Evolutionary conservation across 2,113 vertebrate genomes (phyloP).

Genomic region (Cynoglossus semilaevis): DNA sequence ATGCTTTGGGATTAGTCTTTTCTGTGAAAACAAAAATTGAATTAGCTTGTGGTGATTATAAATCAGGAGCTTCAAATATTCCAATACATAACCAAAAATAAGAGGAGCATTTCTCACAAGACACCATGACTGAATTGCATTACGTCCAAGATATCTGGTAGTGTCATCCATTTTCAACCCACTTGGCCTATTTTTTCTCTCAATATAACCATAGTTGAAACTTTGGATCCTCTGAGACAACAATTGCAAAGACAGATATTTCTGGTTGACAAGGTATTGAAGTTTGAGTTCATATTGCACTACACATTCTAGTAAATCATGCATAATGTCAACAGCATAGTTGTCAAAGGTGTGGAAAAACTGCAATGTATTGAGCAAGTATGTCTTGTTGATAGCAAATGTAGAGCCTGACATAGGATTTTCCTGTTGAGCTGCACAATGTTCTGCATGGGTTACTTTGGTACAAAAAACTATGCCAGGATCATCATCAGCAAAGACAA

Average conservation of each 20-base stretch:
- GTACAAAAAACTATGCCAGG: background rate
- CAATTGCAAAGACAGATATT: too few species aligned
- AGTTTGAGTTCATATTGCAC: too few species aligned
- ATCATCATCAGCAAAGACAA: background rate
- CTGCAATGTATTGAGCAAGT: too few species aligned
- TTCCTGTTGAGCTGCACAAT: too few species aligned
- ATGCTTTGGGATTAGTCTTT: slow-evolving; percentile 1
- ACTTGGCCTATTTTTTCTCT: background rate
- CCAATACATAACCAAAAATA: background rate
- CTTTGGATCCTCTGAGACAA: background rate
- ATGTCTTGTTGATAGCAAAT: too few species aligned
- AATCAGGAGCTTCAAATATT: background rate
- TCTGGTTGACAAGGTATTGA: too few species aligned
- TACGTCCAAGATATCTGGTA: background rate
- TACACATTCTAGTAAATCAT: too few species aligned
- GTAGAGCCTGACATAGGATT: too few species aligned
- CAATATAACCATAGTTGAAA: background rate
- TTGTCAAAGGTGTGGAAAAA: too few species aligned
- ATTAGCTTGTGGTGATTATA: background rate
- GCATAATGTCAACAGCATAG: too few species aligned
- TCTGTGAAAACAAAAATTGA: slow-evolving; percentile 1
- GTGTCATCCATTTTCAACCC: background rate
- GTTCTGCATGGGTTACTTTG: background rate
- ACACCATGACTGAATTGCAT: background rate
- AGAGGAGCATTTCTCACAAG: background rate